Conservation (phyloP, 2,113 vertebrate genomes). For the Gnathonemus echidnorhynchus region DNA sequence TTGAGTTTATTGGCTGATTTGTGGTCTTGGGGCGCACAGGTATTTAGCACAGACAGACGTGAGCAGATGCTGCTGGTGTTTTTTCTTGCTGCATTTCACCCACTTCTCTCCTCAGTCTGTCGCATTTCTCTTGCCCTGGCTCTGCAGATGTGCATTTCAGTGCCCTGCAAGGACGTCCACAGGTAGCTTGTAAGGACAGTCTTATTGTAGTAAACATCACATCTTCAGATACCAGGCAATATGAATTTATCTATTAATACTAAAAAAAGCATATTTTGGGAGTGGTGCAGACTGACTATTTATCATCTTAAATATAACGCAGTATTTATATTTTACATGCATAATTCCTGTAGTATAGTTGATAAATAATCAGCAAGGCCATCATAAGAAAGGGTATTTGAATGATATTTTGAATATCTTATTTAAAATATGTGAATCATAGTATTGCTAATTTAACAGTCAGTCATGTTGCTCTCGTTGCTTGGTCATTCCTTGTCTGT, state of each 20-base stretch:
- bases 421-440: not conserved
- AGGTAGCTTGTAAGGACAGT: not conserved
- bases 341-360: not conserved
- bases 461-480: not conserved
- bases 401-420: not conserved
- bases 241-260: not conserved
- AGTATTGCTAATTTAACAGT: not conserved
- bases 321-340: not conserved
- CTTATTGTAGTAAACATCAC: not conserved
- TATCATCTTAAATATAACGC: not conserved
- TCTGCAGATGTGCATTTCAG: not conserved
- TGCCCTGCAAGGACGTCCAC: not conserved
- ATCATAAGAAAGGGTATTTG: not conserved
- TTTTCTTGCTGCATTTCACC: not conserved
- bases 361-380: not conserved
- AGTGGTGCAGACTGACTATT: not conserved
- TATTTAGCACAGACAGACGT: not conserved
- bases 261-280: not conserved
- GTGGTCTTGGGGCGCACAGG: not conserved
- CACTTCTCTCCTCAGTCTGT: not conserved
- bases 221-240: not conserved
- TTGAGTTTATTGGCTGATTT: not conserved
- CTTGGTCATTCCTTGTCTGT: not conserved
- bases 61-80: not conserved
- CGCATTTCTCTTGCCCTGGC: not conserved